A percentile compares a stretch with the other conserved stretches of the same genome.
These are phyloP conservation scores for Bombus sibiricus DNA, from an alignment of 1,140 invertebrate genomes.

Conservation along the genomic window DNA sequence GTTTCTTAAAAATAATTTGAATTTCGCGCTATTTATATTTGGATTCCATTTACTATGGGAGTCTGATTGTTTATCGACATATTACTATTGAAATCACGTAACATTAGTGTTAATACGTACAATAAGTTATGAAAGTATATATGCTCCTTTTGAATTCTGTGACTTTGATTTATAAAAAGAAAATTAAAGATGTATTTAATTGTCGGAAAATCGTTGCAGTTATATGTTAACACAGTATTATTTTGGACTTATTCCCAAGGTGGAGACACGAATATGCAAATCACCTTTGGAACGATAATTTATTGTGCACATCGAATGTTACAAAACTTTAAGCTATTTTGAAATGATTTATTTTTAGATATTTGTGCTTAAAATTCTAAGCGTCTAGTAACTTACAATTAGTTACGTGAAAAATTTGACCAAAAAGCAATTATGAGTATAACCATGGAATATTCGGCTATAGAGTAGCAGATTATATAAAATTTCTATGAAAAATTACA, in stretches of 20 bases:
- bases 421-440: neutral
- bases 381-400: neutral
- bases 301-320: neutral
- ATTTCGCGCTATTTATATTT: neutral
- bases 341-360: neutral
- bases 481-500: neutral
- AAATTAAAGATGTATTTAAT: neutral
- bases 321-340: neutral
- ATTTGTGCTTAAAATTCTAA: neutral
- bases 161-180: neutral
- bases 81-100: neutral
- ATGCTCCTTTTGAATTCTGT: too few relatives aligned
- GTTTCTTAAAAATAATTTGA: neutral
- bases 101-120: neutral
- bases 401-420: neutral
- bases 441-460: neutral
- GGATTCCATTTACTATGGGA: neutral
- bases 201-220: neutral
- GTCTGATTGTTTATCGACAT: neutral
- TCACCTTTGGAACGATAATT: neutral
- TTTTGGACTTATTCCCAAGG: neutral
- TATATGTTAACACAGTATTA: neutral
- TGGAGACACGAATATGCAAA: neutral
- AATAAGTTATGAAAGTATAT: too few relatives aligned
- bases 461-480: neutral